Percentiles rank a stretch among this genome's conserved stretches.
These are phyloP conservation scores for Oryzias celebensis DNA, from an alignment of 2,113 vertebrate species.

Conservation along the genomic window DNA sequence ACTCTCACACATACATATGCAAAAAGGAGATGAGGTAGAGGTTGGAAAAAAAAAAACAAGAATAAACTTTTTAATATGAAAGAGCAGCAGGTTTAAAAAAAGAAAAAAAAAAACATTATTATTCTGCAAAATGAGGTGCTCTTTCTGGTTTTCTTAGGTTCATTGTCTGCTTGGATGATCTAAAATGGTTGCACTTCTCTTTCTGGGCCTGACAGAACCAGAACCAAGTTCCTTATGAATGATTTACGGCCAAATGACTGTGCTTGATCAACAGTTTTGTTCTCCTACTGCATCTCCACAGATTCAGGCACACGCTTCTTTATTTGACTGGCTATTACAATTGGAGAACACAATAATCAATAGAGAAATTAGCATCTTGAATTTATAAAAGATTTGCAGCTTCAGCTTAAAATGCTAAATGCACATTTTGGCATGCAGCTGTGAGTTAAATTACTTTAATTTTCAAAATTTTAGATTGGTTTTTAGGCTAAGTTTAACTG, in stretches of 20 bases:
- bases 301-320: conserved; percentile 18
- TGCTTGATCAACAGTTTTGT: conserved; percentile 73
- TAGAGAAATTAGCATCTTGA: conserved; percentile 52
- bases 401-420: conserved; percentile 23
- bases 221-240: conserved; percentile 39
- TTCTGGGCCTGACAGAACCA: conserved; percentile 36
- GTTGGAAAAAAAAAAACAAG: conserved; percentile 15
- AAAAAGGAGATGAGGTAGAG: conserved; percentile 32
- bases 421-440: not conserved
- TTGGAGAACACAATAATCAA: conserved; percentile 56
- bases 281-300: conserved; percentile 31
- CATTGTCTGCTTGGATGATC: no score
- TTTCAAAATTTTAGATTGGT: not conserved
- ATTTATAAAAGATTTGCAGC: conserved; percentile 13
- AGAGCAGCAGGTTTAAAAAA: conserved; percentile 51
- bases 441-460: conserved; percentile 34
- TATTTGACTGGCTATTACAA: conserved; percentile 41
- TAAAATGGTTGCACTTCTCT: conserved; percentile 4
- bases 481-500: conserved; percentile 1
- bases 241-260: conserved; percentile 72
- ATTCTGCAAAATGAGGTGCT: no score
- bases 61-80: conserved; percentile 58
- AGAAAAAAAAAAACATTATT: conserved; percentile 5
- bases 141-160: no score
- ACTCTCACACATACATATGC: conserved; percentile 15